Percentiles rank a stretch among this genome's conserved stretches.
Conservation (phyloP, 1,140 invertebrate species). For the Hypothenemus hampei region DNA sequence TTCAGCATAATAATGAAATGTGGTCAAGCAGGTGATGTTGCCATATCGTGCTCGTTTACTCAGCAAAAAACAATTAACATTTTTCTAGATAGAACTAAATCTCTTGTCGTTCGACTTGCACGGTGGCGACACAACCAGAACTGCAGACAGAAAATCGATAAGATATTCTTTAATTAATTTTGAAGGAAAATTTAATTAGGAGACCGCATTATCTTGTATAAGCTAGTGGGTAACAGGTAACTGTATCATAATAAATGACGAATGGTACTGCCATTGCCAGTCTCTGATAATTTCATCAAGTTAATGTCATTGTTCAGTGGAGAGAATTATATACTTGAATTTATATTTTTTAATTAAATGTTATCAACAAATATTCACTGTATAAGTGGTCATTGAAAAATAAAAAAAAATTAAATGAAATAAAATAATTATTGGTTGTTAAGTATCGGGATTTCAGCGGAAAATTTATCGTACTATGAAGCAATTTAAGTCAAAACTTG, state of each 20-base stretch:
- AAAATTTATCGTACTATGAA: slow-evolving; percentile 14
- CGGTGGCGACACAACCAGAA: slow-evolving; percentile 1
- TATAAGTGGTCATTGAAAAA: neutral
- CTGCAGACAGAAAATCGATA: slow-evolving; percentile 5
- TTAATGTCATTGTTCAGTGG: too few species aligned
- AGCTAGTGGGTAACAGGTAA: slow-evolving; percentile 13
- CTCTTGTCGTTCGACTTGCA: too few species aligned
- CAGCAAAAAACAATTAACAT: too few species aligned
- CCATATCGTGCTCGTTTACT: too few species aligned
- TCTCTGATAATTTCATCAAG: neutral
- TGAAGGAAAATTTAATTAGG: slow-evolving; percentile 11
- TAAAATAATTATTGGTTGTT: slow-evolving; percentile 15
- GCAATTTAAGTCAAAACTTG: slow-evolving; percentile 19
- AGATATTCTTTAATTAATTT: slow-evolving; percentile 7
- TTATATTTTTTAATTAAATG: too few species aligned
- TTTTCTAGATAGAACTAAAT: too few species aligned
- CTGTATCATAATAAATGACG: slow-evolving; percentile 9
- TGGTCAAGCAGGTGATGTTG: too few species aligned
- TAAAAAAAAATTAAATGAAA: neutral
- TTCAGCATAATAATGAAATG: too few species aligned
- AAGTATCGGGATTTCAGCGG: slow-evolving; percentile 8
- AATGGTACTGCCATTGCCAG: slow-evolving; percentile 4
- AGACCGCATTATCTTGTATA: slow-evolving; percentile 6
- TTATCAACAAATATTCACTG: neutral
- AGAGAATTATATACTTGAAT: too few species aligned